Percentiles rank a stretch among this genome's conserved stretches.
Evolutionary conservation across 2,797 vertebrate genomes (phyloP).

Genomic region (Xerus rutilus): DNA sequence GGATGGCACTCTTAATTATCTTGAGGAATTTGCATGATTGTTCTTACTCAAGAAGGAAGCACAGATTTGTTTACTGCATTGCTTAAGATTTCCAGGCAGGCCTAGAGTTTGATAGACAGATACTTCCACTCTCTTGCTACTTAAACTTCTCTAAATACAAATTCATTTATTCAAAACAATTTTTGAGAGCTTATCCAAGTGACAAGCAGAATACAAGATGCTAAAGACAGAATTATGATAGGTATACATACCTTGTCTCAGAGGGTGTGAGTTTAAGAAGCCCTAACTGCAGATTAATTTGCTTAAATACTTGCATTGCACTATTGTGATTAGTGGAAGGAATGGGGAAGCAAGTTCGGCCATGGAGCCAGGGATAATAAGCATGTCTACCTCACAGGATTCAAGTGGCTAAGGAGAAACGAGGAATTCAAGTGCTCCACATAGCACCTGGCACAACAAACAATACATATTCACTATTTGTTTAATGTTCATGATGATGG

Average conservation of each 20-base stretch:
- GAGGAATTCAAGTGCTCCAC: not conserved
- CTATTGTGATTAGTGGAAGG: not conserved
- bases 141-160: not conserved
- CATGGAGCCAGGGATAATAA: not conserved
- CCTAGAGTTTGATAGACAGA: not conserved
- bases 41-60: conserved; percentile 8
- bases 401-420: not conserved
- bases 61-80: not conserved
- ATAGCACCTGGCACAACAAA: fast-evolving
- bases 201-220: not conserved
- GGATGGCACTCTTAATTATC: not conserved
- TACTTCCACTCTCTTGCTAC: not conserved
- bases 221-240: not conserved
- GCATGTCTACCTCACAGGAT: not conserved
- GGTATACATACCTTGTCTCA: not conserved
- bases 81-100: not conserved
- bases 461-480: not conserved
- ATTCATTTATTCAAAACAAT: not conserved
- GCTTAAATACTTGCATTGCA: not conserved
- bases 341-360: fast-evolving
- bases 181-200: not conserved
- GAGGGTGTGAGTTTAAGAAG: not conserved
- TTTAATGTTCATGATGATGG: not conserved
- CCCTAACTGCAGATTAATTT: not conserved
- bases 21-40: not conserved